phyloP scores from a whole-genome alignment of 2,797 vertebrate species.

The Aulostomus chinensis region DNA sequence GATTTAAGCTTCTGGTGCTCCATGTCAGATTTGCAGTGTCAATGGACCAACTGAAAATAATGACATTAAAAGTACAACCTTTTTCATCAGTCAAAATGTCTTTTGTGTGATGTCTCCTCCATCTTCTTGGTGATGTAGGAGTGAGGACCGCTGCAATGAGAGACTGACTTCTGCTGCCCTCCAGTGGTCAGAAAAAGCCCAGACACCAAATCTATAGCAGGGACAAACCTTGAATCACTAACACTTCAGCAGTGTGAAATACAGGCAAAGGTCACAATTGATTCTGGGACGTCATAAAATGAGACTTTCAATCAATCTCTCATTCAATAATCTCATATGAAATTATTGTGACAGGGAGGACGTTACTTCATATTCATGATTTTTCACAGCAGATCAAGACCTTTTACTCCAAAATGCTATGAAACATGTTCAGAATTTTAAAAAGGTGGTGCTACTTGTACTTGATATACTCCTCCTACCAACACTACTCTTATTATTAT shows the following conservation, averaged over 20 bases:
- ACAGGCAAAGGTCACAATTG: not conserved
- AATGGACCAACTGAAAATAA: conserved; percentile 20
- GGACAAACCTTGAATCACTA: not conserved
- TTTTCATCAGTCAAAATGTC: conserved; percentile 33
- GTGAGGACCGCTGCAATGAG: conserved; percentile 8
- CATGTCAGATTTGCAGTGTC: conserved; percentile 14
- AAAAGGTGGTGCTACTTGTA: too few species aligned
- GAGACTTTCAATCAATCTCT: not conserved
- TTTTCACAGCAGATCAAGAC: too few species aligned
- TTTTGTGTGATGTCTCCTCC: conserved; percentile 21
- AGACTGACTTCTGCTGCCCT: conserved; percentile 69
- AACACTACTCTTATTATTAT: too few species aligned
- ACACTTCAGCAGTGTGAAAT: not conserved
- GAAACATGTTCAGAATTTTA: too few species aligned
- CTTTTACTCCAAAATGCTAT: too few species aligned
- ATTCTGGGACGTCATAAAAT: not conserved
- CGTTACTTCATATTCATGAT: not conserved
- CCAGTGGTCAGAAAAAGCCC: conserved; percentile 52
- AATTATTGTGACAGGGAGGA: not conserved
- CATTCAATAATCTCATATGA: not conserved
- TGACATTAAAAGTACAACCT: conserved; percentile 34
- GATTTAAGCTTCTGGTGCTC: conserved; percentile 39
- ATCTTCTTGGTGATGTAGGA: too few species aligned
- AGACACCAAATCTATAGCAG: not conserved
- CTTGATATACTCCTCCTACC: too few species aligned